Conservation (phyloP, 1,140 invertebrate genomes). For the Propsilocerus akamusi region DNA sequence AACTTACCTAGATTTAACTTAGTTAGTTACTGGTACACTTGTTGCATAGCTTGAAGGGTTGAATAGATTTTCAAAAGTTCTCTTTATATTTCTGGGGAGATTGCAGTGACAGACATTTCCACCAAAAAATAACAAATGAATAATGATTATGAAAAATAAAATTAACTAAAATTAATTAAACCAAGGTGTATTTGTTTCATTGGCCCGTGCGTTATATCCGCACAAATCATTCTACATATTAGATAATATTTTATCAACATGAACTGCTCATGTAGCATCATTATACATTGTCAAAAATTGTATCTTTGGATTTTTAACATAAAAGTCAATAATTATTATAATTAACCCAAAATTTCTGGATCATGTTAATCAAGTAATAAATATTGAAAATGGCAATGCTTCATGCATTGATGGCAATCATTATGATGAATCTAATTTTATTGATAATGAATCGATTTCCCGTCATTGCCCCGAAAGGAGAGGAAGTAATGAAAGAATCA, state of each 20-base stretch:
- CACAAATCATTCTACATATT: slow-evolving; percentile 72
- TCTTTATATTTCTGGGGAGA: too few species aligned
- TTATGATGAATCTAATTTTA: not conserved
- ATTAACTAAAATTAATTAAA: too few species aligned
- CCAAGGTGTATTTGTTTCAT: slow-evolving; percentile 69
- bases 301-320: slow-evolving; percentile 56
- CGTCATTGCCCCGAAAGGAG: not conserved
- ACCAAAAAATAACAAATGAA: too few species aligned
- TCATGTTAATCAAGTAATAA: slow-evolving; percentile 40
- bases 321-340: slow-evolving; percentile 71
- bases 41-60: too few species aligned
- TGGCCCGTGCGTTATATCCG: slow-evolving; percentile 86
- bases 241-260: slow-evolving; percentile 82
- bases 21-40: too few species aligned
- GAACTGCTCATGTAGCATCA: slow-evolving; percentile 71
- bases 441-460: not conserved
- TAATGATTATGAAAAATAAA: too few species aligned
- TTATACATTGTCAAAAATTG: slow-evolving; percentile 75
- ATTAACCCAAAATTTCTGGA: slow-evolving; percentile 33
- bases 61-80: too few species aligned
- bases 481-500: slow-evolving; percentile 43
- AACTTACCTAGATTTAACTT: too few species aligned
- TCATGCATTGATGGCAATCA: not conserved
- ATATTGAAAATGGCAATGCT: slow-evolving; percentile 11
- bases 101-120: too few species aligned